phyloP scores from a whole-genome alignment of 1,140 invertebrate species.

The Phenacoccus solenopsis region DNA sequence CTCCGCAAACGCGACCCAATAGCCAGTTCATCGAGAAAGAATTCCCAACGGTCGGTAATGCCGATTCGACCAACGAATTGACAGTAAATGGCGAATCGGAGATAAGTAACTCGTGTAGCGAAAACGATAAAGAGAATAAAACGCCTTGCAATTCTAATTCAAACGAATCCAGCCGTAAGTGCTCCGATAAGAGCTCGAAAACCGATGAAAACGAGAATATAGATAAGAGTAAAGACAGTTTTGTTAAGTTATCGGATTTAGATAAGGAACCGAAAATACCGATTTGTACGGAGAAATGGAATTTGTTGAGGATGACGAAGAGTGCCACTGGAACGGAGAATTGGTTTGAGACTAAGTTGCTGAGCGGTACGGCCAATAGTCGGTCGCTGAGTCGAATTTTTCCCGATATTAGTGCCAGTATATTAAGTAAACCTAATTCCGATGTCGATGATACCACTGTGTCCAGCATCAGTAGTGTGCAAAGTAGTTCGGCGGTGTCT shows the following conservation, averaged over 20 bases:
- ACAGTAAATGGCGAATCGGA: background rate
- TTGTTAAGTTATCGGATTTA: conserved; percentile 43
- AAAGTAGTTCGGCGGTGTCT: conserved; percentile 40
- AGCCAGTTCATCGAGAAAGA: background rate
- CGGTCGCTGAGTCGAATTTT: conserved; percentile 38
- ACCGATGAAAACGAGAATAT: background rate
- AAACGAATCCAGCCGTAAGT: background rate
- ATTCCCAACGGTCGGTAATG: background rate
- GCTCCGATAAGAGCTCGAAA: background rate
- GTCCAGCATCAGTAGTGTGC: conserved; percentile 40
- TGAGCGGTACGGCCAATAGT: conserved; percentile 34
- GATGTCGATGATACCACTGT: conserved; percentile 25
- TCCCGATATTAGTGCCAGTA: conserved; percentile 33
- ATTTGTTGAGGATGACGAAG: conserved; percentile 33
- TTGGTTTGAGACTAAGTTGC: conserved; percentile 45
- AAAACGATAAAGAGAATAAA: background rate
- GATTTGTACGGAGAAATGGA: conserved; percentile 16
- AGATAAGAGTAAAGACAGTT: conserved; percentile 25
- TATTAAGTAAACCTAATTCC: conserved; percentile 4
- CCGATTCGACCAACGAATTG: conserved; percentile 3
- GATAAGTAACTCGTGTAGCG: background rate
- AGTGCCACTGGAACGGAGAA: conserved; percentile 41
- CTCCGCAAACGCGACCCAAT: background rate
- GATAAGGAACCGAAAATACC: conserved; percentile 35
- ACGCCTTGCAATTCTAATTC: background rate